Conservation (phyloP, 2,888 invertebrate genomes). For the Dicycla oo region DNA sequence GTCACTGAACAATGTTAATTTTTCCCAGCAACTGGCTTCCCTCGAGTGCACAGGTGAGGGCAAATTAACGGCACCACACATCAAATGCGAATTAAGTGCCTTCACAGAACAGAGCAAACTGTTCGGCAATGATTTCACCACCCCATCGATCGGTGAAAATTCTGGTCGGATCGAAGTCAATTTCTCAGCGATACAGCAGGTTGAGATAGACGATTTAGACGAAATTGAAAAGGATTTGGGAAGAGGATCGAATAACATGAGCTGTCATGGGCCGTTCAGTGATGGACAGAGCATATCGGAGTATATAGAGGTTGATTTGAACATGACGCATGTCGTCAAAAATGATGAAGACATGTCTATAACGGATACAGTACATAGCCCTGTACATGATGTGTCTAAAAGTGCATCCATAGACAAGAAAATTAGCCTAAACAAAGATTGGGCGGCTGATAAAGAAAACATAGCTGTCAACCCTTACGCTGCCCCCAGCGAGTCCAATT, state of each 20-base stretch:
- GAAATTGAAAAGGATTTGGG: slow-evolving; percentile 80
- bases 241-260: slow-evolving; percentile 65
- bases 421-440: slow-evolving; percentile 68
- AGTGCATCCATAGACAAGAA: slow-evolving; percentile 68
- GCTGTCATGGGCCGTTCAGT: slow-evolving; percentile 69
- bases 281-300: slow-evolving; percentile 74
- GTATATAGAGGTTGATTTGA: slow-evolving; percentile 83
- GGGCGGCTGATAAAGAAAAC: slow-evolving; percentile 84
- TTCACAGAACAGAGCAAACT: slow-evolving; percentile 80
- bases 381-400: slow-evolving; percentile 77
- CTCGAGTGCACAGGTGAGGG: slow-evolving; percentile 75
- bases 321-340: slow-evolving; percentile 75
- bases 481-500: slow-evolving; percentile 77
- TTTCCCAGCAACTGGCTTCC: slow-evolving; percentile 74
- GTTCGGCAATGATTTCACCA: slow-evolving; percentile 77
- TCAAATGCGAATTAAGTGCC: slow-evolving; percentile 79
- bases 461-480: slow-evolving; percentile 81
- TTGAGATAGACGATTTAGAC: slow-evolving; percentile 80
- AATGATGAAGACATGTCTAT: slow-evolving; percentile 84
- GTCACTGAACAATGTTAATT: slow-evolving; percentile 74
- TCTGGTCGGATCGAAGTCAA: slow-evolving; percentile 80
- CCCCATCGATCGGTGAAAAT: slow-evolving; percentile 72
- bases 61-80: slow-evolving; percentile 71
- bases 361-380: slow-evolving; percentile 80
- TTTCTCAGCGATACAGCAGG: slow-evolving; percentile 77